phyloP scores from a whole-genome alignment of 2,888 invertebrate genomes.

The Thecophora atra region DNA sequence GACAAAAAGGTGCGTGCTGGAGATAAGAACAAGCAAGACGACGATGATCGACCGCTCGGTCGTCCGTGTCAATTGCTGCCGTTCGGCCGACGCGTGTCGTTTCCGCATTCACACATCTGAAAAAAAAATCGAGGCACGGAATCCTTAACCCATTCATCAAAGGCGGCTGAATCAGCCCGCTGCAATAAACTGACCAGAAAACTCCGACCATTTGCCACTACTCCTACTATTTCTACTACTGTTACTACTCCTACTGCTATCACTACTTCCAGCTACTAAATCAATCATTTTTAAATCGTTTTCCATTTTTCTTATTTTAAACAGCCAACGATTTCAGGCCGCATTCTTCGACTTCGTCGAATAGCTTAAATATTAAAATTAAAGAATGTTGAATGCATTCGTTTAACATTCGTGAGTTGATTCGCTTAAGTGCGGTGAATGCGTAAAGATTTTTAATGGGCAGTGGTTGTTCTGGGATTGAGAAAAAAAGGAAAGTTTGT shows the following conservation, averaged over 20 bases:
- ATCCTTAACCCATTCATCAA: background rate
- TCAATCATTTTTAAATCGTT: background rate
- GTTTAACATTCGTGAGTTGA: background rate
- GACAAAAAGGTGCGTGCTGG: background rate
- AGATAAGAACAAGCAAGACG: too few species aligned
- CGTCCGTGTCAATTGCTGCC: background rate
- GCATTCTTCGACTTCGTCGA: background rate
- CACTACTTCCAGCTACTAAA: background rate
- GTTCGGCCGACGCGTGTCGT: background rate
- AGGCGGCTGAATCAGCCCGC: slow-evolving; percentile 4
- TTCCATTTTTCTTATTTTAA: background rate
- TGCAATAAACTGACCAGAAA: too few species aligned
- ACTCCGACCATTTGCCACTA: too few species aligned
- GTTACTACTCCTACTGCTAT: too few species aligned
- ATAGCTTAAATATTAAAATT: background rate
- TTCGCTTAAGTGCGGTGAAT: background rate
- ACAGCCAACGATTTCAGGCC: background rate
- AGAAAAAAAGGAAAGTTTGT: too few species aligned
- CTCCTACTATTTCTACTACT: too few species aligned
- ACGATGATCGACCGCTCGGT: background rate
- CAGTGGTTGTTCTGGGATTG: too few species aligned
- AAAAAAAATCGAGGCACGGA: background rate
- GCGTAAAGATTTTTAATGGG: slow-evolving; percentile 10
- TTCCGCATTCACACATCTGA: background rate
- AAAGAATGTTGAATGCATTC: slow-evolving; percentile 7